Conservation (phyloP, 2,113 vertebrate genomes). For the Vanacampus margaritifer region DNA sequence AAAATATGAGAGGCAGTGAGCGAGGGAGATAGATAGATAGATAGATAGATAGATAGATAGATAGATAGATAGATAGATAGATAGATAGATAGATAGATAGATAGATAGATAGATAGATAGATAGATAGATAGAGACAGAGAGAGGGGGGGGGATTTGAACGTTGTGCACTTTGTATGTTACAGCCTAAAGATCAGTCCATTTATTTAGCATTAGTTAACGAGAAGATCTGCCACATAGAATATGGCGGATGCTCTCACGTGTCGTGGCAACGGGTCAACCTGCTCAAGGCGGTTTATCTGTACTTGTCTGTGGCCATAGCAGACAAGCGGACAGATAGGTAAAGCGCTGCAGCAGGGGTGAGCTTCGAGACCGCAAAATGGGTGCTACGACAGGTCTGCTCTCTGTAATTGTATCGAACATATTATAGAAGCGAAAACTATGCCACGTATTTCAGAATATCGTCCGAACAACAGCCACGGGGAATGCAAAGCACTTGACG, state of each 20-base stretch:
- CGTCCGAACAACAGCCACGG: constrained; percentile 1
- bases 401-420: not conserved
- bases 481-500: not conserved
- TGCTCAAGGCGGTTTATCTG: not conserved
- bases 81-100: too few relatives aligned
- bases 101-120: too few relatives aligned
- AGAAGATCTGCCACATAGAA: not conserved
- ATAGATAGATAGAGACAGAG: too few relatives aligned
- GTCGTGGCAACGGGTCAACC: not conserved
- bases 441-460: not conserved
- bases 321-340: not conserved
- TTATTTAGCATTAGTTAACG: not conserved
- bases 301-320: not conserved
- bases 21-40: too few relatives aligned
- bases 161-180: too few relatives aligned
- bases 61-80: too few relatives aligned
- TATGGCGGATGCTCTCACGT: not conserved
- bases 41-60: too few relatives aligned
- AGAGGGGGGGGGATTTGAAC: too few relatives aligned
- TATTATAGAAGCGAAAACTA: not conserved
- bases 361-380: not conserved
- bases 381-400: too few relatives aligned
- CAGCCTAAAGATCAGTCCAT: too few relatives aligned
- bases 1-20: too few relatives aligned
- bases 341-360: not conserved